phyloP scores from a whole-genome alignment of 2,797 vertebrate species.

The Cirrhinus mrigala region DNA sequence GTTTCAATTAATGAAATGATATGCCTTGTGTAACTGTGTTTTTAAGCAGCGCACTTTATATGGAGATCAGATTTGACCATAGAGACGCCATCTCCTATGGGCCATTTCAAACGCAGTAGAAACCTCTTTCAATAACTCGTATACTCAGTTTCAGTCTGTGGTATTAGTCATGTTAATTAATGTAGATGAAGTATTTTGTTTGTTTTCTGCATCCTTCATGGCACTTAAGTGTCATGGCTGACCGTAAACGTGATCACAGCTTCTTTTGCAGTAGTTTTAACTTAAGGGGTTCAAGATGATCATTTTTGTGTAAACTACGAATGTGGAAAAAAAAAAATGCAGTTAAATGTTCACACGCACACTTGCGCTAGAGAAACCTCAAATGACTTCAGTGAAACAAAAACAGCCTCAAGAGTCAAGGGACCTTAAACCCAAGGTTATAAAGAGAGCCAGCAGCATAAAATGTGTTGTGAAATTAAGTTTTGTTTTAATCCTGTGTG shows the following conservation, averaged over 20 bases:
- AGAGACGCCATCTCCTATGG: constrained; percentile 13
- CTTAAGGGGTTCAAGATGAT: constrained; percentile 34
- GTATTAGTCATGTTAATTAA: constrained; percentile 41
- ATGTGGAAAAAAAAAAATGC: constrained; percentile 28
- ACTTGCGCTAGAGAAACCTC: constrained; percentile 44
- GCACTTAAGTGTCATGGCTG: constrained; percentile 25
- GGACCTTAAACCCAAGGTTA: constrained; percentile 23
- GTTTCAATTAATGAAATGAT: constrained; percentile 59
- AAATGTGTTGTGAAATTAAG: constrained; percentile 48
- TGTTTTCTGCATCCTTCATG: constrained; percentile 39
- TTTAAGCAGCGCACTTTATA: constrained; percentile 61
- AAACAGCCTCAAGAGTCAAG: constrained; percentile 52
- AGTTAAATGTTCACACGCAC: constrained; percentile 43
- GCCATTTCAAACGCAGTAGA: constrained; percentile 47
- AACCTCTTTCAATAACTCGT: constrained; percentile 45
- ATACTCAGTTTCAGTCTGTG: constrained; percentile 46
- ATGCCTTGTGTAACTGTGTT: constrained; percentile 59
- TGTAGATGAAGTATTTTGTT: constrained; percentile 28
- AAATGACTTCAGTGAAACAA: constrained; percentile 33
- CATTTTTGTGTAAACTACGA: constrained; percentile 44
- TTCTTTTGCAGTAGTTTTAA: constrained; percentile 40
- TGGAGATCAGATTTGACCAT: constrained; percentile 25
- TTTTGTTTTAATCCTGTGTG: constrained; percentile 46
- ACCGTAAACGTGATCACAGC: constrained; percentile 37
- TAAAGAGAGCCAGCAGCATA: constrained; percentile 53